phyloP scores from a whole-genome alignment of 2,888 invertebrate species.

The Epinotia demarniana region DNA sequence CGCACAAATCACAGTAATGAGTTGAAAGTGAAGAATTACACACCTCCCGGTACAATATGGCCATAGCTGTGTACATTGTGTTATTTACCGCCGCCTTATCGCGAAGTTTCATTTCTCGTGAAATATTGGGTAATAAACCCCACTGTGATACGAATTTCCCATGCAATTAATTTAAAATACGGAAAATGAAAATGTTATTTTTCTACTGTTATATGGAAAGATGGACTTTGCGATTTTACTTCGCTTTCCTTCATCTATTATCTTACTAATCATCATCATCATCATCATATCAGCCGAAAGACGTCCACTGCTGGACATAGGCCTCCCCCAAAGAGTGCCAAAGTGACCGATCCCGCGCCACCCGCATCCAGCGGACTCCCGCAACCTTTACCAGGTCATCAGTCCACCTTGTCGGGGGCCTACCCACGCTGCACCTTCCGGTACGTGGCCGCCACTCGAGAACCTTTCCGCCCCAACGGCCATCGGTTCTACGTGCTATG shows the following conservation, averaged over 20 bases:
- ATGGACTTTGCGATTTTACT: background rate
- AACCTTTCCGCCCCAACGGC: no score
- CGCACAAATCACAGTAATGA: background rate
- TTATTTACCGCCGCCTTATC: constrained; percentile 58
- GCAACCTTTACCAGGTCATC: no score
- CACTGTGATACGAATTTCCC: constrained; percentile 38
- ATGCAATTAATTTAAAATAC: constrained; percentile 39
- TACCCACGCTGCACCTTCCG: no score
- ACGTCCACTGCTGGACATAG: no score
- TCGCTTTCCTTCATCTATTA: background rate
- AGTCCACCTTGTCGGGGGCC: no score
- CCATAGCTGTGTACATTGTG: constrained; percentile 32
- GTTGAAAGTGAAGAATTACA: constrained; percentile 26
- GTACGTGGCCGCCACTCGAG: no score
- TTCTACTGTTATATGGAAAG: background rate
- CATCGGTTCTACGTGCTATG: no score
- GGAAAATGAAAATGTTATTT: constrained; percentile 31
- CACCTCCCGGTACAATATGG: constrained; percentile 35
- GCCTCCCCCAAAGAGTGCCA: no score
- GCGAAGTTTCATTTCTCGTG: constrained; percentile 54
- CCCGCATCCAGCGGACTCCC: no score
- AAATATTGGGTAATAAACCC: constrained; percentile 47
- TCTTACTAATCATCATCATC: no score
- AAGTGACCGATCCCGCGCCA: no score
- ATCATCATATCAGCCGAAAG: no score